Conservation (phyloP, 2,888 invertebrate genomes). For the Synanthedon andrenaeformis region DNA sequence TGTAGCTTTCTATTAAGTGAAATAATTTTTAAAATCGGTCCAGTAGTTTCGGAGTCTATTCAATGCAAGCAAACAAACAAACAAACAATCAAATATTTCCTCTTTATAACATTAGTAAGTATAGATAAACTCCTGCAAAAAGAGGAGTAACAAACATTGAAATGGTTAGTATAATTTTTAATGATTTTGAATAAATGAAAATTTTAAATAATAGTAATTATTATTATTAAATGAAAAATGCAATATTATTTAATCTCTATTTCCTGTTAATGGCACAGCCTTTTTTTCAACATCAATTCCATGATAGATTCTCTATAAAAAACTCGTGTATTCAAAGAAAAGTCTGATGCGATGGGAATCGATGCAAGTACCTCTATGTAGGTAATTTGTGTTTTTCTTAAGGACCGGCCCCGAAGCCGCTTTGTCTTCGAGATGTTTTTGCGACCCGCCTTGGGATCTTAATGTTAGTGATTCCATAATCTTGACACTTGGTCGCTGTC, state of each 20-base stretch:
- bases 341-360: conserved; percentile 49
- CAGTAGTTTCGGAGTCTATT: too few species aligned
- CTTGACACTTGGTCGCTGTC: background rate
- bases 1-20: too few species aligned
- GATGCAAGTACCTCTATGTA: conserved; percentile 39
- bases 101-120: too few species aligned
- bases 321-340: conserved; percentile 30
- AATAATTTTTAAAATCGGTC: too few species aligned
- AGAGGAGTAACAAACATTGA: too few species aligned
- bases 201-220: too few species aligned
- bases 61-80: too few species aligned
- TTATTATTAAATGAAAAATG: too few species aligned
- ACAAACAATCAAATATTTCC: too few species aligned
- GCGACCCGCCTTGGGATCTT: conserved; percentile 6
- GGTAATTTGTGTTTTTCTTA: conserved; percentile 60
- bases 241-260: background rate
- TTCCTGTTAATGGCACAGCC: background rate
- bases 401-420: conserved; percentile 26
- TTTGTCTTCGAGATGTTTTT: conserved; percentile 39
- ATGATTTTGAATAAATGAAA: too few species aligned
- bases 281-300: background rate
- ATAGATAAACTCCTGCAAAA: too few species aligned
- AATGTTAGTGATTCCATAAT: conserved; percentile 2
- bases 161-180: too few species aligned
- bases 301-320: background rate